These are phyloP conservation scores for Apis mellifera DNA, from an alignment of 1,140 invertebrate genomes.

Conservation along the genomic window Amel_HAv3.1 CM009935.2:8810001-8810500, in stretches of 20 bases:
- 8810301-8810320: not conserved
- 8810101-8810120: too few species aligned
- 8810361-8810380: constrained; percentile 9
- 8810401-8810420: not conserved
- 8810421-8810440: constrained; percentile 7
- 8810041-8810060: too few species aligned
- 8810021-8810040: too few species aligned
- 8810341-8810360: constrained; percentile 4
- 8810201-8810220: constrained; percentile 34
- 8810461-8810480: not conserved
- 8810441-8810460: not conserved
- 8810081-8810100: too few species aligned
- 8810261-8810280: not conserved
- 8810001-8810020: not conserved
- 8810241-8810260: not conserved
- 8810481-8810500: not conserved
- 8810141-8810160: constrained; percentile 22
- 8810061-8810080: too few species aligned
- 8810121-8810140: not conserved
- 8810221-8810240: not conserved
- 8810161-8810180: constrained; percentile 32
- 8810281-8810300: not conserved
- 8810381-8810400: constrained; percentile 17
- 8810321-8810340: constrained; percentile 16
- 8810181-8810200: constrained; percentile 37